Evolutionary conservation across 1,140 invertebrate species (phyloP), one percentile per base, ranked within the genome.

Genomic region (Drosophila nasuta): DNA sequence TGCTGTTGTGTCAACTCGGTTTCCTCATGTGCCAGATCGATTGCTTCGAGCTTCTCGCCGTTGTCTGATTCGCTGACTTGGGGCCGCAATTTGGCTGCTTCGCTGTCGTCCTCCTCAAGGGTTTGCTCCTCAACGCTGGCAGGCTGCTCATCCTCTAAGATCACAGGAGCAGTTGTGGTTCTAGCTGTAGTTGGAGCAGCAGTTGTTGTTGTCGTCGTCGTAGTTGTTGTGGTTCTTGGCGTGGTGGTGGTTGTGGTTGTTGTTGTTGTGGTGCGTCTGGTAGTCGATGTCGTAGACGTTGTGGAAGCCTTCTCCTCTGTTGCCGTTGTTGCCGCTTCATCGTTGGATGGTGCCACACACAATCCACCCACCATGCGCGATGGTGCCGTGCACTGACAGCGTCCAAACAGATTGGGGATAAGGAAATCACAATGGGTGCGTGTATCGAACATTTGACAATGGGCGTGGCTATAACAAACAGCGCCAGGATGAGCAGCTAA

Each of bases 401-500:
- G 94, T 48, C 97, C 97, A 86, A 97, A 97, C 5, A 98, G 94
- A 92, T 97, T 96, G 8, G 96, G 97, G 73, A 98, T 97, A 5
- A 97, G 94, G 91, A 96, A 98, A 91, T 97, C 96, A 70, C 97
- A 98, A 81, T 97, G 96, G 56, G 96, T 97, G 77, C 97, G 95
- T 51, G 94, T 94, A 77, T 97, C 96, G 94, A 96, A 97, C 70
- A 97, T 94, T 62, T 95, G 95, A 91, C 97, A 98, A 90, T 98
- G 97, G 48, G 96, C 95, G 88, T 98, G 96, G 83, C 96, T 97
- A 92, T 97, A 97, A 91, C 97, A 98, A n/a, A 97, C 96, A 71
- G 97, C 95, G 51, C 96, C 96, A 15, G 97, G 94, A 88, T 95
- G 95, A n/a, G 97, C 96, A 80, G 97, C 97, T 98, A 93, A 52